phyloP scores from a whole-genome alignment of 2,113 vertebrate genomes.

The Pavo muticus region DNA sequence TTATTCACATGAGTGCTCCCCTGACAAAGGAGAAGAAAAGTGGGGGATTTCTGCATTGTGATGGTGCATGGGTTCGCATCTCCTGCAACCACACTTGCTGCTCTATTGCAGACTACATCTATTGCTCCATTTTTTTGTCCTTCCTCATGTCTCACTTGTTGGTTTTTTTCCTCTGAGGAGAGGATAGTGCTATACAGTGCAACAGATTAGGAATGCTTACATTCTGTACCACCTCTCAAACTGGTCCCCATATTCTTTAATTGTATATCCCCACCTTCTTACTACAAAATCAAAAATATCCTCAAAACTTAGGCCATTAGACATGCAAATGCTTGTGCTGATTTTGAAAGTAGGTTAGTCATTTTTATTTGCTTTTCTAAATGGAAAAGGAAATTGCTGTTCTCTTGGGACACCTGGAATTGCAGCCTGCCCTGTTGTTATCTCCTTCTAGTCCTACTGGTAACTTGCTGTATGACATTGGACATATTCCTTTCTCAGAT shows the following conservation, averaged over 20 bases:
- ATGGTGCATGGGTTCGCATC: not conserved
- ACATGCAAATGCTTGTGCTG: not conserved
- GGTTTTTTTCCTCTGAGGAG: not conserved
- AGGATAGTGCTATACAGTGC: not conserved
- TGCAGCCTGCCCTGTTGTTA: not conserved
- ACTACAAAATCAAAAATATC: not conserved
- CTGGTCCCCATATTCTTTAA: not conserved
- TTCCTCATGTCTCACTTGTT: not conserved
- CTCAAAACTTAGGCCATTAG: not conserved
- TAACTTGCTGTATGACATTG: not conserved
- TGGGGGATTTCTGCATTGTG: not conserved
- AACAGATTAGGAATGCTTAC: not conserved
- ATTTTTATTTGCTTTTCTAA: not conserved
- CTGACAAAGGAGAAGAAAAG: not conserved
- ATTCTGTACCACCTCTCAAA: not conserved
- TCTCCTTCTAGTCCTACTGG: not conserved
- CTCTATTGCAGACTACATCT: not conserved
- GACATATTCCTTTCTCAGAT: not conserved
- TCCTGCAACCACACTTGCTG: accelerated
- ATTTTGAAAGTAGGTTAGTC: not conserved
- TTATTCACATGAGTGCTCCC: not conserved
- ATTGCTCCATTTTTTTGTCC: not conserved
- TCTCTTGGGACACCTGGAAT: not conserved
- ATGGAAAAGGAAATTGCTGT: not conserved
- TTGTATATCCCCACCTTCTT: not conserved